phyloP scores from a whole-genome alignment of 2,888 invertebrate genomes.

The Busseola fusca region DNA sequence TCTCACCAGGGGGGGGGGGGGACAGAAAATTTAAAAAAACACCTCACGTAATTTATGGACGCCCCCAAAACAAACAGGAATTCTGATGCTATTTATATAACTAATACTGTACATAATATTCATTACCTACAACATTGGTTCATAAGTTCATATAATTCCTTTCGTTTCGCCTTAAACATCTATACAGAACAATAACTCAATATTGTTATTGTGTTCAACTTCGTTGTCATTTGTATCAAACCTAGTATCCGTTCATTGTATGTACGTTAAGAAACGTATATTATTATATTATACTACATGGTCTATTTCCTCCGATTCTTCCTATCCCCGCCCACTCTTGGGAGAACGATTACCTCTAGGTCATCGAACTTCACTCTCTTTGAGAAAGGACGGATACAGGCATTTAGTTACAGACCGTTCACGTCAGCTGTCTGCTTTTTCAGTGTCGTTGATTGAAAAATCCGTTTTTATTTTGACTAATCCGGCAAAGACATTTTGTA shows the following conservation, averaged over 20 bases:
- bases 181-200: not conserved
- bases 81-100: not conserved
- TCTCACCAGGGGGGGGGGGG: too few relatives aligned
- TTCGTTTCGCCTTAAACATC: not conserved
- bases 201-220: not conserved
- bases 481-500: not conserved
- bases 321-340: conserved; percentile 55
- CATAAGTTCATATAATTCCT: not conserved
- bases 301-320: conserved; percentile 61
- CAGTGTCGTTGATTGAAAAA: conserved; percentile 28
- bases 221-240: conserved; percentile 10
- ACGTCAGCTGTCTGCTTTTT: conserved; percentile 25
- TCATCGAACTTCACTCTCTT: conserved; percentile 60
- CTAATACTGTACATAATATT: not conserved
- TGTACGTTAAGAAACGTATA: conserved; percentile 35
- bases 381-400: conserved; percentile 60
- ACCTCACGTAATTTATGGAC: too few relatives aligned
- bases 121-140: not conserved
- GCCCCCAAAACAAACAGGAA: too few relatives aligned
- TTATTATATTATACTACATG: conserved; percentile 39
- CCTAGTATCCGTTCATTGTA: conserved; percentile 44
- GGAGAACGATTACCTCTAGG: conserved; percentile 63
- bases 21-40: too few relatives aligned
- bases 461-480: conserved; percentile 11
- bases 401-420: conserved; percentile 45